Evolutionary conservation across 2,113 vertebrate genomes (phyloP), one percentile per base, ranked within the genome.

Genomic region (Zosterops borbonicus): DNA sequence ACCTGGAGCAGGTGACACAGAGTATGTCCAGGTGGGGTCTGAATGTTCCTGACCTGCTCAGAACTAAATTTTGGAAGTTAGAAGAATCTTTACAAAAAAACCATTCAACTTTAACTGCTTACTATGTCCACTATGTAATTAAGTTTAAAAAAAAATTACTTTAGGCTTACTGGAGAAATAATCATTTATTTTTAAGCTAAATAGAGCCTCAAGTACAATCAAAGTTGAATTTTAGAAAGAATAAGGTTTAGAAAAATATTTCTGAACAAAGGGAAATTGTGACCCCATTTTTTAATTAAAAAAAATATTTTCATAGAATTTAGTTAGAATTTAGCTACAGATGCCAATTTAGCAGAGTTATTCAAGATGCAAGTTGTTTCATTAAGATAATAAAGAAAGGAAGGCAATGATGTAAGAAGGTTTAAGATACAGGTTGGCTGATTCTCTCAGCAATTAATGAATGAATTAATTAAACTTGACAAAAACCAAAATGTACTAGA

Each of bases 391-490:
- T 92, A 88, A 89, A 76, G 53, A 75, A 56, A 78, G 16, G 10
- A 91, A 87, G 55, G 63, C 37, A 79, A 42, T 33, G 33, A 89
- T 63, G 58, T 58, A 73, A 62, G 83, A 70, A n/a, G 56, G 25
- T 64, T 92, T 89, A 80, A 95, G 70, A 79, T 56, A 60, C 27
- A 92, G 44, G 50, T 69, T 87, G 68, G 64, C 44, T 70, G 78
- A 77, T 71, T 37, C 27, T 71, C 47, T 63, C 52, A 69, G 60
- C 75, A 89, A 83, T 88, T 94, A 95, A 93, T 92, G 87, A 96
- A 91, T 64, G 19, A 96, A 91, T 81, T 11, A 88, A 93, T 86
- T 63, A 92, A 96, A 92, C 33, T 29, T 92, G 76, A 94, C 69
- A 89, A 94, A 80, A 56, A 2, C 5, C 35, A 58, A 92, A 90